Evolutionary conservation across 2,888 invertebrate genomes (phyloP), one percentile per base, ranked within the genome.

Genomic region (Tetramorium bicarinatum): DNA sequence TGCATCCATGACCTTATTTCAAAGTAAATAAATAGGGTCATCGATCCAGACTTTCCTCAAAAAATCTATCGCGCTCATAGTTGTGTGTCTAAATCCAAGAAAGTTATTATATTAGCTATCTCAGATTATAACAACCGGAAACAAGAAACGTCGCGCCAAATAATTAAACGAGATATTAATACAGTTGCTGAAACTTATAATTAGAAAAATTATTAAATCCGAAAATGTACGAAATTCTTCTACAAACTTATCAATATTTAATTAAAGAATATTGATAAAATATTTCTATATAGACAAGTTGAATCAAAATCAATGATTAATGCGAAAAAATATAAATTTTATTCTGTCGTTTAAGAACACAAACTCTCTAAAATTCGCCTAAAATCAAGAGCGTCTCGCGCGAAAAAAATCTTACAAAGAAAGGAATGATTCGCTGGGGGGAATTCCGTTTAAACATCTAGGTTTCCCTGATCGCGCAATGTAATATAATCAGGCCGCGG

Each of bases 1-100:
- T 91, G 89, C 84, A 85, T 83, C 59, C 83, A 74, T 89, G 91
- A 88, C 90, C 89, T 85, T 89, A 89, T 90, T 93, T 88, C 67
- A 83, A 88, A 90, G 89, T 91, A 92, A 91, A 92, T 88, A 91
- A 90, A 89, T 88, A 91, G 90, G 89, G 88, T 92, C 91, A 88
- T 41, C 69, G 54, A 34, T 77, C 38, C 18, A 4, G 29, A 66
- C 8, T 76, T 67, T 77, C 34, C n/a, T 49, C 13, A 44, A 62
- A 34, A 61, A 75, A 62, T 64, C 15, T n/a, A 29, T 74, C 21
- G 8, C 8, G 47, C 15, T 6, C 9, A 25, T 25, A 34, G 15
- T 41, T 44, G n/a, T 41, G 4, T 8, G 3, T 2, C 6, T 38
- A 8, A 25, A 21, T 71, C 15, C 25, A 13, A 59, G 44, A 74